phyloP scores from a whole-genome alignment of 1,140 invertebrate species.

The Papilio dardanus region DNA sequence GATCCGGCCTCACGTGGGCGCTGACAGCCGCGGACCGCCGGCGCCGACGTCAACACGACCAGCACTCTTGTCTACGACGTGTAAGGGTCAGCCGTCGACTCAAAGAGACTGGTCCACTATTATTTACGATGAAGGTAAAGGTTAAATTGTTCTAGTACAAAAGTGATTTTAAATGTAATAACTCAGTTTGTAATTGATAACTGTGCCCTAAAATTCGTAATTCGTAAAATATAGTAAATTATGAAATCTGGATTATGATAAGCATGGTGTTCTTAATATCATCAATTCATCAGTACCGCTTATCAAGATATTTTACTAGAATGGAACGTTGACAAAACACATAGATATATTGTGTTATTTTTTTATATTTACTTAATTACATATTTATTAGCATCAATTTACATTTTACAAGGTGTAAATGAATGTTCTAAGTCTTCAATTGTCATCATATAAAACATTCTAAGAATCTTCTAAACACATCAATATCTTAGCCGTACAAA shows the following conservation, averaged over 20 bases:
- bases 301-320: no score
- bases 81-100: neutral
- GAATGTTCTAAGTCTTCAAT: neutral
- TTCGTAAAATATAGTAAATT: no score
- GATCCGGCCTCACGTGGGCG: conserved; percentile 64
- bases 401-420: neutral
- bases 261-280: no score
- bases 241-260: no score
- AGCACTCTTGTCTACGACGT: conserved; percentile 9
- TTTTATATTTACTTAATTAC: neutral
- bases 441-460: neutral
- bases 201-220: no score
- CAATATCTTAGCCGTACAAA: neutral
- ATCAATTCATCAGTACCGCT: no score
- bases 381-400: neutral
- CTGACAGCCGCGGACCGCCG: conserved; percentile 44
- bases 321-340: neutral
- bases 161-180: neutral
- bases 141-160: neutral
- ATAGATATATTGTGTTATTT: neutral
- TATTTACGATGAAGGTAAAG: neutral
- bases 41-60: conserved; percentile 36
- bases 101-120: neutral
- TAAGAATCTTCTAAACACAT: neutral
- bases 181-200: neutral